phyloP scores from a whole-genome alignment of 2,797 vertebrate species.

The Epinephelus malabaricus region DNA sequence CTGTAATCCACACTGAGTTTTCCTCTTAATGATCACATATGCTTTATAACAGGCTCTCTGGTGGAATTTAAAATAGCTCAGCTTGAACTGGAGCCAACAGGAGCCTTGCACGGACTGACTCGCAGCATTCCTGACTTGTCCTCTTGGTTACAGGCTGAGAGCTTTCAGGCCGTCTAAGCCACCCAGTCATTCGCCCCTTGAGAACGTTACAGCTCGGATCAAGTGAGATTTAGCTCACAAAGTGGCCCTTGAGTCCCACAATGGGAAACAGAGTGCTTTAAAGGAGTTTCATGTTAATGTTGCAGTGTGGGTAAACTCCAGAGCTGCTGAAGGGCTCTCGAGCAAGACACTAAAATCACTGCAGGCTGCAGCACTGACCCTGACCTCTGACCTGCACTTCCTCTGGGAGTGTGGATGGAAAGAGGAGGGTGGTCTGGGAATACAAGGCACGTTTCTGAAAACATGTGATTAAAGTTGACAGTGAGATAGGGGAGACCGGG shows the following conservation, averaged over 20 bases:
- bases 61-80: slow-evolving; percentile 45
- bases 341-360: slow-evolving; percentile 32
- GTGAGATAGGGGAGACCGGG: no score
- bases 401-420: neutral
- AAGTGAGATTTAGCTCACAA: slow-evolving; percentile 74
- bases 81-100: slow-evolving; percentile 40
- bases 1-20: slow-evolving; percentile 23
- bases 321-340: slow-evolving; percentile 31
- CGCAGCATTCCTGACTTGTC: slow-evolving; percentile 67
- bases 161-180: slow-evolving; percentile 50
- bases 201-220: slow-evolving; percentile 65
- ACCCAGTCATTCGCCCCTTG: slow-evolving; percentile 26
- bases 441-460: neutral
- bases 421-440: neutral
- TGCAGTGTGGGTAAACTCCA: slow-evolving; percentile 38
- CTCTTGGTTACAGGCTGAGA: slow-evolving; percentile 69
- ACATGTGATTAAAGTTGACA: neutral
- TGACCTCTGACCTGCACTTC: slow-evolving; percentile 39
- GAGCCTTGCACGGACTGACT: slow-evolving; percentile 59
- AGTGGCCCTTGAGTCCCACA: slow-evolving; percentile 68
- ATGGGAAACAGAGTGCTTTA: slow-evolving; percentile 49
- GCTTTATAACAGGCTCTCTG: slow-evolving; percentile 21
- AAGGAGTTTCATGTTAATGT: slow-evolving; percentile 41
- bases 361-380: neutral
- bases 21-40: slow-evolving; percentile 11